These are phyloP conservation scores for Drosophila kanekoi DNA, from an alignment of 2,888 invertebrate species.

Conservation along the genomic window DNA sequence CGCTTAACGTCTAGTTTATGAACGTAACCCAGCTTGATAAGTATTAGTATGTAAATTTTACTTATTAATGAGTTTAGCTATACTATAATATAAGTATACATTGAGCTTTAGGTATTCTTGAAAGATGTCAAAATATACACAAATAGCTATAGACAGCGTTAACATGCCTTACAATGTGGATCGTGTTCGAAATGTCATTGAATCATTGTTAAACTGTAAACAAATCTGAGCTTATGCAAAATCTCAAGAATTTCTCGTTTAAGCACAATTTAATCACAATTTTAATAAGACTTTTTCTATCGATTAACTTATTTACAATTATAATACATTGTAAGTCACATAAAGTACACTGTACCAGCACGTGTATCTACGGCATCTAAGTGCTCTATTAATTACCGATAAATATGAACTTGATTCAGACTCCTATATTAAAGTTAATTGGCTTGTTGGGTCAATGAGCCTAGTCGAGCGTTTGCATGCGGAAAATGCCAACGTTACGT, in stretches of 20 bases:
- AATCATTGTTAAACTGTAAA: background rate
- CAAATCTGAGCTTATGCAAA: background rate
- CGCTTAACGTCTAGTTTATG: constrained; percentile 13
- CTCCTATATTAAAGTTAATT: constrained; percentile 10
- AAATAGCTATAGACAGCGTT: background rate
- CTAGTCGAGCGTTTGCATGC: background rate
- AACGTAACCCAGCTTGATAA: background rate
- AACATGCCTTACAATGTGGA: background rate
- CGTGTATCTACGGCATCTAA: too few relatives aligned
- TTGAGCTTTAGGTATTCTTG: background rate
- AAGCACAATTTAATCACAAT: background rate
- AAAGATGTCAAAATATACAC: constrained; percentile 20
- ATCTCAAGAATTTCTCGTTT: constrained; percentile 3
- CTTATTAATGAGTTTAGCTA: background rate
- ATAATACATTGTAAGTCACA: background rate
- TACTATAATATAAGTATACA: too few relatives aligned
- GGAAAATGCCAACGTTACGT: constrained; percentile 19
- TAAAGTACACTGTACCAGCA: too few relatives aligned
- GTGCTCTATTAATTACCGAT: too few relatives aligned
- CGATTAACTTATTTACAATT: background rate
- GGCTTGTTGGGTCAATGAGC: constrained; percentile 29
- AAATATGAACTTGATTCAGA: background rate
- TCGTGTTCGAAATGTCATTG: constrained; percentile 15
- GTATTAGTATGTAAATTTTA: constrained; percentile 7
- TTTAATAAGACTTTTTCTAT: background rate